Base-by-base conservation (phyloP, 2,888 invertebrate species). In the Helleia helle region DNA sequence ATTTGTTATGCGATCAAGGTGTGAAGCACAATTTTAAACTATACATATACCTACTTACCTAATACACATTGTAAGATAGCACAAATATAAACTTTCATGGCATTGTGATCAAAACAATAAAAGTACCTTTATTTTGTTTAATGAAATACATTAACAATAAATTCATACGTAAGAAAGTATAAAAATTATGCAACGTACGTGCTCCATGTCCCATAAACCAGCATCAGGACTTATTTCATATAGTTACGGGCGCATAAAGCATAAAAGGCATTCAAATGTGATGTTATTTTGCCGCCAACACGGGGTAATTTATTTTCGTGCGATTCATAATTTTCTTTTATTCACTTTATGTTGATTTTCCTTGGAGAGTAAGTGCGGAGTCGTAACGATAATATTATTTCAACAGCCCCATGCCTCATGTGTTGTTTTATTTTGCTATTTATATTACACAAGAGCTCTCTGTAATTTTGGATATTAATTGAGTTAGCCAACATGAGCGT, bases 261-360 rank as follows among this genome's bases (percentile, higher is more conserved):
- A 84, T 83, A 84, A 83, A 83, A 74, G 71, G 81, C 79, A 84
- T 84, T 84, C 83, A 83, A 81, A 84, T 84, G 80, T 74, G 83
- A 84, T 84, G 84, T 84, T 84, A 84, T 83, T 84, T 84, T 81
- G 83, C 84, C 81, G 81, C 83, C 83, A 77, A 83, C 81, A 77
- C 72, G 63, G 73, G 71, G 80, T 83, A 84, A 84, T 84, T 84
- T 84, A 84, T 84, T 83, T 81, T 68, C 64, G 74, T 67, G 77
- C 81, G 73, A 83, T 83, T 84, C 84, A 84, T 84, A 84, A 84
- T 84, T 84, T 84, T 84, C 81, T 83, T 84, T 83, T 84, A 84
- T 84, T 81, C 84, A 84, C 83, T 84, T 84, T 84, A 84, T 84
- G 84, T 84, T 84, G 84, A 84, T 84, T 84, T 79, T 81, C 74